phyloP scores from a whole-genome alignment of 2,888 invertebrate genomes.

The Cephus rjabovi region DNA sequence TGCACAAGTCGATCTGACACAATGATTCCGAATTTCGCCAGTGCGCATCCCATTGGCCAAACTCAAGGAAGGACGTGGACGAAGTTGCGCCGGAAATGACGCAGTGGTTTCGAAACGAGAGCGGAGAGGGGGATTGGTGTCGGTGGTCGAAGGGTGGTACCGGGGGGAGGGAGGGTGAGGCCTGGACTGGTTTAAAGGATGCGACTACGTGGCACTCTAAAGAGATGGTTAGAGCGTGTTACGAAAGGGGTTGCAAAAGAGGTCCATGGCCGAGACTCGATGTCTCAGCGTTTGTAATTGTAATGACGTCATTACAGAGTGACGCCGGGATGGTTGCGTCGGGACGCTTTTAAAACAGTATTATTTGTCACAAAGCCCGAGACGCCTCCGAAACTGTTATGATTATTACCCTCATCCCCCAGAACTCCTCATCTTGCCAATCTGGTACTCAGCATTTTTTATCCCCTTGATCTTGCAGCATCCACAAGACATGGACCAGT shows the following conservation, averaged over 20 bases:
- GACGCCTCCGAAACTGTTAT: not conserved
- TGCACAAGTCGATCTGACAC: not conserved
- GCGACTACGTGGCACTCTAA: not conserved
- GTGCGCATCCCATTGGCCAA: not conserved
- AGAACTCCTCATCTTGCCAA: too few species aligned
- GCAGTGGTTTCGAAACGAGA: conserved; percentile 35
- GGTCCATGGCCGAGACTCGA: conserved; percentile 30
- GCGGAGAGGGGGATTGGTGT: conserved; percentile 23
- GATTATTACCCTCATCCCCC: too few species aligned
- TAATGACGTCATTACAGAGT: conserved; percentile 46
- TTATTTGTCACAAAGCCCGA: conserved; percentile 38
- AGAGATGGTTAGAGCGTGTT: conserved; percentile 4
- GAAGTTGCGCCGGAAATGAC: conserved; percentile 39
- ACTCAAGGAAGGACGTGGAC: conserved; percentile 18
- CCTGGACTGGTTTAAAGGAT: not conserved
- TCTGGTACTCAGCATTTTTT: too few species aligned
- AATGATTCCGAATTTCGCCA: not conserved
- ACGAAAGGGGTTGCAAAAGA: conserved; percentile 21
- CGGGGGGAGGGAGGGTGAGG: not conserved
- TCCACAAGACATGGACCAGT: too few species aligned
- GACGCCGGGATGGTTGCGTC: conserved; percentile 21
- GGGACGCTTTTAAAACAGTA: conserved; percentile 29
- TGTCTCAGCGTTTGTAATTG: conserved; percentile 45
- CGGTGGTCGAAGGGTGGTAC: conserved; percentile 1
- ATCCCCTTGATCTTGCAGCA: too few species aligned